Evolutionary conservation across 92 coral and sea anemone genomes (phyloP), one percentile per base, ranked within the genome.

Genomic region (Heliopora coerulea): DNA sequence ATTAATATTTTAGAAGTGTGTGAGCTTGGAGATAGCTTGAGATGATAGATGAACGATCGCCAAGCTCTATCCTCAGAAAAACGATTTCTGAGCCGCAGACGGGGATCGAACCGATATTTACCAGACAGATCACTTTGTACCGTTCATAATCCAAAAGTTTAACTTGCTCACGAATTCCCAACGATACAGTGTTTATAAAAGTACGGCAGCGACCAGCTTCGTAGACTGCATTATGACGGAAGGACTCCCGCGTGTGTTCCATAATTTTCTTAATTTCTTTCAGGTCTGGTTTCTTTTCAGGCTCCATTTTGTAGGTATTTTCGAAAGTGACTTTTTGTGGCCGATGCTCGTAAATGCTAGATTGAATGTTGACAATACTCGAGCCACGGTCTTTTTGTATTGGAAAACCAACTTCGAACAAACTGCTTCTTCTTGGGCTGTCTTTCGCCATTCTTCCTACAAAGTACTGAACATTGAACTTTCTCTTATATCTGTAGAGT

Each of bases 341-440:
- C 37, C 80, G 39, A 40, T 81, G 91, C 30, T 74, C 79, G 52
- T 79, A 86, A 3, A 88, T 79, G 83, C 95, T 95, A 0, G 99
- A 97, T 23, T 70, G 77, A 19, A 90, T 56, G 15, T 91, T 88
- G 26, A 95, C 91, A 59, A 90, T 79, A 68, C 96, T 95, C 35
- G 99, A 95, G 1, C 99, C 99, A 50, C 91, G 84, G 58, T 95
- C 99, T 40, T 87, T 89, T 19, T 62, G 82, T 37, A 88, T 35
- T 40, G 99, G 87, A 82, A 95, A 88, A 49, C 99, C 99, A 63
- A 91, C 97, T 52, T 95, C 99, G 78, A 95, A 95, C 78, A 95
- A 70, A 74, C 99, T 95, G 84, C 96, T 89, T 77, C 99, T 86
- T 40, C 99, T 74, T 9, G 80, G 79, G 35, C 79, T 75, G 33